phyloP scores from a whole-genome alignment of 2,113 vertebrate genomes.

The Dendropsophus ebraccatus region DNA sequence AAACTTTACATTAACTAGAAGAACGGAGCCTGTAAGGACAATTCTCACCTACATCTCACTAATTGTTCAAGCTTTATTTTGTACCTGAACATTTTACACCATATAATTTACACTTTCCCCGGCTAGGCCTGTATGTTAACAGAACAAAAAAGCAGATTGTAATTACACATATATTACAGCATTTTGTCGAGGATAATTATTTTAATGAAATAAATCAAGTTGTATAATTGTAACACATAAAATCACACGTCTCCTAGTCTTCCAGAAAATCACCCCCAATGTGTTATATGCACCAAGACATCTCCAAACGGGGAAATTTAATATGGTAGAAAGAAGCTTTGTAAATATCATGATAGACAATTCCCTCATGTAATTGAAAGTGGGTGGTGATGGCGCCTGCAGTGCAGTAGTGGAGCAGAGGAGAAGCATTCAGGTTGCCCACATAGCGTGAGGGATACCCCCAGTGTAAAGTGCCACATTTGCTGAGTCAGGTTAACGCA shows the following conservation, averaged over 20 bases:
- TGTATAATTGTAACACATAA: slow-evolving; percentile 5
- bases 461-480: no score
- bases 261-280: background rate
- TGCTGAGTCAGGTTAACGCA: no score
- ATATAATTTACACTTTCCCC: background rate
- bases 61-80: background rate
- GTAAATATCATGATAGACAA: no score
- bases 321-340: background rate
- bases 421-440: no score
- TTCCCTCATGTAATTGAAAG: no score
- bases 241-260: background rate
- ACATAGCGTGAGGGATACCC: no score
- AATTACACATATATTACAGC: background rate
- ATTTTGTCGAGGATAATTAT: background rate
- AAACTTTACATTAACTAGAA: no score
- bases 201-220: background rate
- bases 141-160: background rate
- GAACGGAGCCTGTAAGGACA: background rate
- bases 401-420: background rate
- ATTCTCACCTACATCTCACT: background rate
- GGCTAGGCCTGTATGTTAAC: background rate
- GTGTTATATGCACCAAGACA: background rate
- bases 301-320: background rate
- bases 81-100: background rate
- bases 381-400: background rate